Evolutionary conservation across 1,140 invertebrate species (phyloP), one percentile per base, ranked within the genome.

Genomic region (Nomia melanderi): DNA sequence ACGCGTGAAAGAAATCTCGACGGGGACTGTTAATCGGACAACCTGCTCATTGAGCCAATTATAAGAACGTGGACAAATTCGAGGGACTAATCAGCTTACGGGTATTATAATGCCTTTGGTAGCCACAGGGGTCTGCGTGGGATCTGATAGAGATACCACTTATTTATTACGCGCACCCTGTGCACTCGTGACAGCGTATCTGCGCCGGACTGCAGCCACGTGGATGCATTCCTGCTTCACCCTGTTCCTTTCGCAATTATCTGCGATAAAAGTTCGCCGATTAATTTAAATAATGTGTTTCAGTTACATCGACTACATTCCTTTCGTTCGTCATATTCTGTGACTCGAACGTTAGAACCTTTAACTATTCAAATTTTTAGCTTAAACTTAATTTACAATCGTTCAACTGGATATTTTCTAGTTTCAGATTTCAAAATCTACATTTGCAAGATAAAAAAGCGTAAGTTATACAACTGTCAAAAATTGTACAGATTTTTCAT

Each of bases 11-110:
- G 27, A 17, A 56, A 54, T 12, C 66, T 56, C 47, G 60, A 41
- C 33, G 41, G 31, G 54, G 66, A 44, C 59, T 75, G 86, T 88
- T 87, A 88, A 88, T 88, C 87, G 84, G 82, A 81, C 78, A 83
- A 84, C 83, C 82, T 80, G 83, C 84, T 89, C 86, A 88, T 90
- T 85, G 86, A 87, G 88, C 86, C 88, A 91, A 91, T 91, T 91
- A 90, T 89, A 89, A 86, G 86, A 89, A 91, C 85, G 90, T 89
- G 86, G 89, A 92, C 89, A 91, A 92, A 91, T 92, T 91, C 88
- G 88, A 87, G 81, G 81, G 78, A 85, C 87, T 91, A 91, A 91
- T 91, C 89, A 91, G 91, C 91, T 91, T 90, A 90, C 73, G 82
- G 75, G 74, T 41, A 86, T 83, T 88, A 87, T 88, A 89, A 90